Evolutionary conservation across 2,797 vertebrate species (phyloP).

Genomic region (Cephalopachus bancanus): DNA sequence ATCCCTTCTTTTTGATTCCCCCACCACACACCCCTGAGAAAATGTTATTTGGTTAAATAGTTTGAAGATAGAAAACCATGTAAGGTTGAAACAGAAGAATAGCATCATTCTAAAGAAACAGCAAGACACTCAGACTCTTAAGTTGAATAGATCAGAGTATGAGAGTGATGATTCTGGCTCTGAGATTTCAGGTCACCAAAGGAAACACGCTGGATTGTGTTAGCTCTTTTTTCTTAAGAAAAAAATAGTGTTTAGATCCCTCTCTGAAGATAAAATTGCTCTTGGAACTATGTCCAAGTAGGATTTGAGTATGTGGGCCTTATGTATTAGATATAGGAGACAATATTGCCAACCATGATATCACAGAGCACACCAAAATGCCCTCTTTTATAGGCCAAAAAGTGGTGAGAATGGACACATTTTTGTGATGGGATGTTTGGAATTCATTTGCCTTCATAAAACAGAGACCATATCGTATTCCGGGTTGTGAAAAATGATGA

Average conservation of each 20-base stretch:
- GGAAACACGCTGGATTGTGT: neutral
- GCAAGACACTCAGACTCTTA: neutral
- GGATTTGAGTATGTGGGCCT: neutral
- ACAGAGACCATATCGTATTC: neutral
- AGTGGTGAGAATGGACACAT: neutral
- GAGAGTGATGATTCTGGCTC: neutral
- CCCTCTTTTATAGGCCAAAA: neutral
- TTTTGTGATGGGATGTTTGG: constrained; percentile 4
- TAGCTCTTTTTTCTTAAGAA: neutral
- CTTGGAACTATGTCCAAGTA: neutral
- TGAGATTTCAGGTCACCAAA: neutral
- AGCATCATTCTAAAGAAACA: constrained; percentile 7
- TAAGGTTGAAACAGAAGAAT: constrained; percentile 18
- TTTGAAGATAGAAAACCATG: constrained; percentile 25
- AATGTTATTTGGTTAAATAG: constrained; percentile 19
- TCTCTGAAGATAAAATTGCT: constrained; percentile 44
- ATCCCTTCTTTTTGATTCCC: constrained; percentile 36
- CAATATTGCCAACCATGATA: neutral
- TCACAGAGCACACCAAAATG: neutral
- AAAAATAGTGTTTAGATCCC: neutral
- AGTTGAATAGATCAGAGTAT: neutral
- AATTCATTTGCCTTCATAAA: constrained; percentile 47
- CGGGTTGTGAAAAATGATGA: constrained; percentile 50
- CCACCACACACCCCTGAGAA: neutral
- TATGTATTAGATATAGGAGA: neutral